These are phyloP conservation scores for Sander lucioperca DNA, from an alignment of 2,113 vertebrate genomes.

Conservation along the genomic window DNA sequence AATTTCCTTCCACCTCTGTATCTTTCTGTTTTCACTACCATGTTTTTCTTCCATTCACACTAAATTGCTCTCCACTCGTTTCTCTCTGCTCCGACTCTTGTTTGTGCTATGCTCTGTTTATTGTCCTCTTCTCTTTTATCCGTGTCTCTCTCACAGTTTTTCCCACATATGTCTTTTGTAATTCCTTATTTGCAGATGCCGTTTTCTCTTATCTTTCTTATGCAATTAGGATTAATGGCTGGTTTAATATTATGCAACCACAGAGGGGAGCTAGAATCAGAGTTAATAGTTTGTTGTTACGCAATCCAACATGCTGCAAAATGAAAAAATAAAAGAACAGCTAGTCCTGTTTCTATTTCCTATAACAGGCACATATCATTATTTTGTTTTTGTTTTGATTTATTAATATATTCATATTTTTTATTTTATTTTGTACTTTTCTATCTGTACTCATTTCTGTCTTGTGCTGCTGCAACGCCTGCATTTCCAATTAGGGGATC, in stretches of 20 bases:
- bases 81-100: not conserved
- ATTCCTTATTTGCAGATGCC: not conserved
- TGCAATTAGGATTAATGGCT: constrained; percentile 38
- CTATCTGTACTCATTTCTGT: too few species aligned
- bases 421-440: too few species aligned
- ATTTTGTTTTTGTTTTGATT: too few species aligned
- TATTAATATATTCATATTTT: too few species aligned
- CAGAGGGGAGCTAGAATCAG: not conserved
- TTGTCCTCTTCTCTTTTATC: constrained; percentile 13
- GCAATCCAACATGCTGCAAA: constrained; percentile 4
- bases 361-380: not conserved
- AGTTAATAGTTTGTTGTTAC: constrained; percentile 38
- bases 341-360: not conserved
- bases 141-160: not conserved
- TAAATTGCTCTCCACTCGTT: not conserved
- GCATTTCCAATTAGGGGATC: too few species aligned
- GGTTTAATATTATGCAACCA: constrained; percentile 50
- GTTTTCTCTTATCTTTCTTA: constrained; percentile 21
- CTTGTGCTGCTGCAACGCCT: too few species aligned
- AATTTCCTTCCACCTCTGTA: constrained; percentile 8
- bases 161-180: not conserved
- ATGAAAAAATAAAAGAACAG: not conserved
- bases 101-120: not conserved
- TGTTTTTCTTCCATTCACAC: constrained; percentile 17
- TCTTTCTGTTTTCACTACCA: not conserved